Evolutionary conservation across 2,888 invertebrate species (phyloP), one percentile per base, ranked within the genome.

Genomic region (Acanthosoma haemorrhoidale): DNA sequence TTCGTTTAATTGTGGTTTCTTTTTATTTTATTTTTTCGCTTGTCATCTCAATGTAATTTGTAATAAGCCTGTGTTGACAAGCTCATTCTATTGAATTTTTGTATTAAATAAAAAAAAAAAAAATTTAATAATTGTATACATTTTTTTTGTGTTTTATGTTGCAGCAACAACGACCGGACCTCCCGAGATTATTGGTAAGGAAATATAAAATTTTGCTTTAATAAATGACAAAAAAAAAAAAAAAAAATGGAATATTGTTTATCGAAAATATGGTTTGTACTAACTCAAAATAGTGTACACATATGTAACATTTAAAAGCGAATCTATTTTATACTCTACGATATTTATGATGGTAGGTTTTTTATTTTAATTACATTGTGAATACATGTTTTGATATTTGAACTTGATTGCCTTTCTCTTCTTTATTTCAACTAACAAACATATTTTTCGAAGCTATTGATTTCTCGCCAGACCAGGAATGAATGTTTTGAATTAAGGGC

Each of bases 91-190:
- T 32, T 21, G 31, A 13, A 57, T 39, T 66, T 36, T 57, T 68
- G 36, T 18, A 43, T 61, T 31, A 58, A 32, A 58, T 32, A 51
- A 36, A 51, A n/a, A 8, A 5, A 13, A 11, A 41, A 11, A 38
- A 18, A 34, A 38, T 16, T n/a, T 16, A 67, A 69, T 39, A 9
- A 36, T 70, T 68, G 29, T 29, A 68, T 66, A 32, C 38, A 60
- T 70, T 73, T 70, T 70, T 41, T 69, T 73, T 69, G 41, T 70
- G 36, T 71, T 76, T 74, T 76, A 76, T 78, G 77, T 84, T 85
- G 71, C 86, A 92, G 90, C 91, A 91, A 88, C 92, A 91, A 83
- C 85, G 91, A 81, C 90, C 91, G 71, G 91, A 92, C 80, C 82
- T 92, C 76, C 91, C 91, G 34, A 85, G 91, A 80, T 81, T 81